Evolutionary conservation across 1,140 invertebrate genomes (phyloP).

Genomic region (Epicauta chinensis): DNA sequence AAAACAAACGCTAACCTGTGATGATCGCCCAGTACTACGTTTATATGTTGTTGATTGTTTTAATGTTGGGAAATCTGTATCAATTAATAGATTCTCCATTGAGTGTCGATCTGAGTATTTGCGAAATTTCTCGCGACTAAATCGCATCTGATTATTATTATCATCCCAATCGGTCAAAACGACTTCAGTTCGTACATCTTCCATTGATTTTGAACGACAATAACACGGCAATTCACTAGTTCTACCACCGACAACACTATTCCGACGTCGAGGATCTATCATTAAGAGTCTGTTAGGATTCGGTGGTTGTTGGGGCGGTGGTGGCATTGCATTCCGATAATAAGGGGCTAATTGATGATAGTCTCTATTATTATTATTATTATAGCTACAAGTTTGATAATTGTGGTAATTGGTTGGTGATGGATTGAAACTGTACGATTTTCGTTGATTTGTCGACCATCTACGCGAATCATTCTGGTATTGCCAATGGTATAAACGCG

Average conservation of each 20-base stretch:
- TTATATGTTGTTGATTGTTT: conserved; percentile 2
- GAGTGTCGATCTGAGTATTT: conserved; percentile 49
- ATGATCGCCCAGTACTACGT: conserved; percentile 28
- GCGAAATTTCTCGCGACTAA: conserved; percentile 38
- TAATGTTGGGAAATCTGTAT: conserved; percentile 36
- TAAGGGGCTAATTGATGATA: conserved; percentile 64
- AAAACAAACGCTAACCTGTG: conserved; percentile 26
- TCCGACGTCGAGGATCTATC: conserved; percentile 39
- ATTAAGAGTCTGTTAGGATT: conserved; percentile 45
- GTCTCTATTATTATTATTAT: conserved; percentile 43
- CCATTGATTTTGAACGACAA: conserved; percentile 60
- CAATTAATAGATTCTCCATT: conserved; percentile 61
- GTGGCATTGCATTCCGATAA: conserved; percentile 56
- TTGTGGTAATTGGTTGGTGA: conserved; percentile 46
- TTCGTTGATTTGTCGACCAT: conserved; percentile 53
- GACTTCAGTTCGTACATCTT: conserved; percentile 60
- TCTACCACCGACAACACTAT: conserved; percentile 32
- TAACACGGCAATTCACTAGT: conserved; percentile 45
- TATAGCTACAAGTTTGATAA: not conserved
- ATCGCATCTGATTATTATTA: conserved; percentile 50
- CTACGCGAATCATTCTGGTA: conserved; percentile 44
- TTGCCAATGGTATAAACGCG: conserved; percentile 41
- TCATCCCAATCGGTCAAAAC: conserved; percentile 56
- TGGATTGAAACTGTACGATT: conserved; percentile 53
- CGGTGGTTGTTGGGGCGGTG: conserved; percentile 41